Base-by-base conservation (phyloP, 2,113 vertebrate genomes). In the Galbula dea region DNA sequence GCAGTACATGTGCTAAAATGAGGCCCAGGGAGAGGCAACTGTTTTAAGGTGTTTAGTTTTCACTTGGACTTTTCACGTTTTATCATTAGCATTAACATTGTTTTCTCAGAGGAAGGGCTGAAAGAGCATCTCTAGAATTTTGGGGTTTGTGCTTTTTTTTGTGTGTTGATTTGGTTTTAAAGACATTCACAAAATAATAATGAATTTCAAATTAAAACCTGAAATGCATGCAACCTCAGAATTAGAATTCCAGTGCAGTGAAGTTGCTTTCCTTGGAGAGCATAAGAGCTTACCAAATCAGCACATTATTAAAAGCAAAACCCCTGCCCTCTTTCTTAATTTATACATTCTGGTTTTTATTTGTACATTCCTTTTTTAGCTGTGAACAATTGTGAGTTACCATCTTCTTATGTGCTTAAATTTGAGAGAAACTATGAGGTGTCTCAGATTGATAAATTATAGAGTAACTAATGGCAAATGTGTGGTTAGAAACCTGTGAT, bases 161-260 rank as follows among this genome's bases (percentile, higher is more conserved):
- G 49, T 51, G 49, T 27, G 51, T 29, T 19, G 29, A 18, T 62
- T 29, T 6, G 12, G 12, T 41, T 55, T 55, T 80, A 68, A 96
- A 91, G 88, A 93, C 58, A 90, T 74, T 88, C 45, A 72, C 85
- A 75, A 81, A 94, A 94, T 96, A 95, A 83, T 90, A 48, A 93
- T 96, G 74, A 85, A 84, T 96, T 95, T 91, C 83, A 95, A 95
- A 89, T 96, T 84, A 95, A 94, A 91, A 96, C 96, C 95, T 93
- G 15, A 97, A 97, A 96, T 96, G 49, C 73, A 83, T 86, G 76
- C 76, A 80, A 71, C 89, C 86, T 93, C 94, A 92, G 90, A 96
- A 98, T 95, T 94, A 90, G 85, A 96, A 96, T 95, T 96, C 89
- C 87, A 96, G 37, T 93, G 48, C 68, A 96, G 61, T 92, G 83